phyloP scores from a whole-genome alignment of 2,888 invertebrate species.

The Margaritifera margaritifera region DNA sequence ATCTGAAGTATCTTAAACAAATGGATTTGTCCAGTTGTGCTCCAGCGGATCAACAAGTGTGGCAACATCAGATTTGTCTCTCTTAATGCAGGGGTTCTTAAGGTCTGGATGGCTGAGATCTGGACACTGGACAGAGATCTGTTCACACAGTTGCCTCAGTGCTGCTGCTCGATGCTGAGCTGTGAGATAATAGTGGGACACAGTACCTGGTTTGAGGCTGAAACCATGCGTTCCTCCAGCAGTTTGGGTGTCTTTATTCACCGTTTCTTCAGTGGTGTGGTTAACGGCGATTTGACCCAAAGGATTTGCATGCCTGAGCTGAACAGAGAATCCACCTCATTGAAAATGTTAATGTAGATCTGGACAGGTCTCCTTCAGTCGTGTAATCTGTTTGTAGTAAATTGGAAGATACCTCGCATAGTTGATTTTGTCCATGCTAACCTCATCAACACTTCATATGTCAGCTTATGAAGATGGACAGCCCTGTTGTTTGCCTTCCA shows the following conservation, averaged over 20 bases:
- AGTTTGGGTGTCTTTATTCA: conserved; percentile 39
- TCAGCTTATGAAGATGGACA: no score
- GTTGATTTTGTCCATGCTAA: no score
- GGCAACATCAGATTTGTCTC: background rate
- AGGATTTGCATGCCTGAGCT: conserved; percentile 25
- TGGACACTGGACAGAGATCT: background rate
- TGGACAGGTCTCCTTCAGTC: no score
- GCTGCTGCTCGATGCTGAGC: conserved; percentile 23
- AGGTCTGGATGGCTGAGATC: conserved; percentile 1
- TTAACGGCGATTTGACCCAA: conserved; percentile 40
- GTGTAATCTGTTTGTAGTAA: no score
- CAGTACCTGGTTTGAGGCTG: conserved; percentile 28
- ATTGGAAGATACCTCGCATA: no score
- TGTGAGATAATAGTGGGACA: conserved; percentile 30
- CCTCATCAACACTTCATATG: no score
- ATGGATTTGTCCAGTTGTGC: conserved; percentile 26
- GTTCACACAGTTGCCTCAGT: conserved; percentile 13
- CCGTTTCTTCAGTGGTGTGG: conserved; percentile 27
- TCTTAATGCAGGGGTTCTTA: conserved; percentile 7
- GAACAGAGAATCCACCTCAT: conserved; percentile 33
- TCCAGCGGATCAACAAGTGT: conserved; percentile 13
- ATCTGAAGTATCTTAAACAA: conserved; percentile 11
- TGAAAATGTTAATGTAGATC: conserved; percentile 17
- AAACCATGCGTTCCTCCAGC: conserved; percentile 33
- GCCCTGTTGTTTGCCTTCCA: no score